Evolutionary conservation across 2,888 invertebrate species (phyloP), one percentile per base, ranked within the genome.

Genomic region (Isotomurus palustris): DNA sequence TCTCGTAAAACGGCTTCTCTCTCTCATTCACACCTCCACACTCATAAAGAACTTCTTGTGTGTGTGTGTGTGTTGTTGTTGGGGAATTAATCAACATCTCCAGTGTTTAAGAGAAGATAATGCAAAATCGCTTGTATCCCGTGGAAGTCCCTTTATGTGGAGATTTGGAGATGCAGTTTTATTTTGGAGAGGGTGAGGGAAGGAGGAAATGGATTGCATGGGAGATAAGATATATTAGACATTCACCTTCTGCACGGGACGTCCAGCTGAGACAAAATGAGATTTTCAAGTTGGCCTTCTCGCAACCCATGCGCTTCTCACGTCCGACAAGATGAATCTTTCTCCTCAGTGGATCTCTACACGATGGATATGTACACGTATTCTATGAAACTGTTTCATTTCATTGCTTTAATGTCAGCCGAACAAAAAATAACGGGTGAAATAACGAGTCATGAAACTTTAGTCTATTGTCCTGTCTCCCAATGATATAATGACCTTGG

Each of bases 261-360:
- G 32, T 28, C 53, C 53, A 53, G 44, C 53, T 53, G 53, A 53
- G 53, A 44, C 43, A 44, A 53, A 53, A 53, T 53, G 53, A 53
- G 53, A 41, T 53, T 41, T 32, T 29, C 43, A 38, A 53, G 32
- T 43, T 32, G 28, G 29, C 29, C 43, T 35, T 24, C n/a, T n/a
- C n/a, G n/a, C n/a, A n/a, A n/a, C 19, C 3, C 17, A 49, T 21
- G 24, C 17, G 28, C 3, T 27, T 17, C 32, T 32, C 40, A 40
- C n/a, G 12, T 17, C n/a, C 17, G 6, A 40, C 6, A 40, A 40
- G n/a, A 6, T 24, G 5, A 10, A 5, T 19, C 25, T 44, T 44
- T 10, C 22, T 44, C 44, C 19, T 38, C n/a, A 4, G n/a, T 8
- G n/a, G 19, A 19, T 17, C 38, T 38, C 32, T 32, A 8, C 14